These are phyloP conservation scores for Pteronotus mesoamericanus DNA, from an alignment of 2,797 vertebrate genomes.

Conservation along the genomic window DNA sequence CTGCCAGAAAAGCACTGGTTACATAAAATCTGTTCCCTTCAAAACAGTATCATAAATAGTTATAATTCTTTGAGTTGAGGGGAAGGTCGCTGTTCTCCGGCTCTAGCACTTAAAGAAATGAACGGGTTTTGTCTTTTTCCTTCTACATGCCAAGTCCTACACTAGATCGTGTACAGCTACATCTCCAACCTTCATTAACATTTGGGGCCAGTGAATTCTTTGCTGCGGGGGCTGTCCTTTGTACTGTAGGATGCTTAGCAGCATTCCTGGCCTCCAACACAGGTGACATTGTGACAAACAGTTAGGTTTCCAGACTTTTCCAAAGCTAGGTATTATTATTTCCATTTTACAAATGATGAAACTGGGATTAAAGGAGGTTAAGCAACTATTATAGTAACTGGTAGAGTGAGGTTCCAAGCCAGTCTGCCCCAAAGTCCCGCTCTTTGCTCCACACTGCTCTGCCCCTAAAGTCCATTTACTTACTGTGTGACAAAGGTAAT, in stretches of 20 bases:
- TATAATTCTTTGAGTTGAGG: not conserved
- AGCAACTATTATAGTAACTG: not conserved
- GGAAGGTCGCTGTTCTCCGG: not conserved
- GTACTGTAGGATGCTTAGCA: not conserved
- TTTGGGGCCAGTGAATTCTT: not conserved
- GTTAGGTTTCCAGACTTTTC: not conserved
- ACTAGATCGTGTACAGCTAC: not conserved
- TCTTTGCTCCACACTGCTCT: not conserved
- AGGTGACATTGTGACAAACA: not conserved
- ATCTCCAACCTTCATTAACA: not conserved
- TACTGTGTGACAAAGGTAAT: conserved; percentile 99
- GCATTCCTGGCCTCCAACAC: not conserved
- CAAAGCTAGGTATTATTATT: not conserved
- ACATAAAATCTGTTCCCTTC: not conserved
- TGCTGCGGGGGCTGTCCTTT: not conserved
- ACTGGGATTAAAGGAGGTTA: not conserved
- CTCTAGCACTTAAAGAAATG: not conserved
- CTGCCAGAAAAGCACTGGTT: not conserved
- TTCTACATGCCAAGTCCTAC: not conserved
- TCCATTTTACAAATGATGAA: not conserved
- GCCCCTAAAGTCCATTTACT: conserved; percentile 74
- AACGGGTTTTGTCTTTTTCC: not conserved
- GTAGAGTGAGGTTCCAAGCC: not conserved
- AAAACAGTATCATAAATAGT: not conserved
- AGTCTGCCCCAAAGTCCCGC: not conserved